Evolutionary conservation across 1,140 invertebrate species (phyloP).

Genomic region (Leptinotarsa texana): DNA sequence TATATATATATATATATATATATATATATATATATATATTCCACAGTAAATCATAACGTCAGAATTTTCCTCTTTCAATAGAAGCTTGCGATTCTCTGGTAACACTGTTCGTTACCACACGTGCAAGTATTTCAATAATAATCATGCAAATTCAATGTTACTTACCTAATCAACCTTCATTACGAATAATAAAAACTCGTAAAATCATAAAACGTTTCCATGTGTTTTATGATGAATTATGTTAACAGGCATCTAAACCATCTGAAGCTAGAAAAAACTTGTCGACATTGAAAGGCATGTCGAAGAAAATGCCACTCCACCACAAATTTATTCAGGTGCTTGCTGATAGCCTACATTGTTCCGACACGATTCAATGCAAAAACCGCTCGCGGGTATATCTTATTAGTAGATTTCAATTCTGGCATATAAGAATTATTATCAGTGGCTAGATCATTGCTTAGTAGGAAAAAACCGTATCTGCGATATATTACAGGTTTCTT

Average conservation of each 20-base stretch:
- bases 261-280: neutral
- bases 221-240: neutral
- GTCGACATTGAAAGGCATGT: neutral
- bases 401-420: neutral
- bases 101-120: neutral
- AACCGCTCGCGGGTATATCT: neutral
- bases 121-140: neutral
- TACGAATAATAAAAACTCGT: neutral
- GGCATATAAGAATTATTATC: neutral
- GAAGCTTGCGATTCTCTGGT: too few species aligned
- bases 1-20: too few species aligned
- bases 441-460: neutral
- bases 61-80: too few species aligned
- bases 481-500: neutral
- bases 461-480: neutral
- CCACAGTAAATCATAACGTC: too few species aligned
- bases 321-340: neutral
- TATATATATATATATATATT: too few species aligned
- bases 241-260: neutral
- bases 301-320: neutral
- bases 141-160: constrained; percentile 7
- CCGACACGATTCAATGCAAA: neutral
- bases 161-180: constrained; percentile 19
- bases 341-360: neutral
- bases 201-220: neutral